Base-by-base conservation (phyloP, 1,140 invertebrate genomes). In the Zaprionus tsacasi region DNA sequence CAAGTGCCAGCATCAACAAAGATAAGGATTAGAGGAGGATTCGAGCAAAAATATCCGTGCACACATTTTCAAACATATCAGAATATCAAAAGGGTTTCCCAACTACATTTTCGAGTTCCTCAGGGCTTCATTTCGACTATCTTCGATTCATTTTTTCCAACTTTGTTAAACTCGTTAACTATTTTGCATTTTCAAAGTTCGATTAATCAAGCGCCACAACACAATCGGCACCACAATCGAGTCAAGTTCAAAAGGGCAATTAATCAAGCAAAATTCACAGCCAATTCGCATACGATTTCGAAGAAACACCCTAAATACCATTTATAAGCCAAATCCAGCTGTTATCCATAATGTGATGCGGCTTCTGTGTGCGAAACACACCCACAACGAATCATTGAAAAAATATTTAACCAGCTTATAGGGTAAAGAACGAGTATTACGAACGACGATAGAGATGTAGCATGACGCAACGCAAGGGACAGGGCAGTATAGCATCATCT, bases 201-300 rank as follows among this genome's bases (percentile, higher is more conserved):
- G 59, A 72, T 59, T 69, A 35, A 76, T 72, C 60, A 82, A 79
- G 70, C 67, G 67, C 64, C 65, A 65, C 48, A 65, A 2, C 21
- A 63, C 73, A 63, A 71, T 82, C 63, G 68, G 76, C 81, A 72
- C 54, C 50, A 38, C 36, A 48, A 69, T 50, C 50, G 36, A 87
- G 66, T 87, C 82, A 88, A 87, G 82, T 79, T 87, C 83, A 83
- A 61, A 40, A 11, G 45, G 36, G 45, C 48, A 57, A 82, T 86
- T 76, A 86, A 86, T 82, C 83, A 87, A 64, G 45, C 36, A 10
- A 54, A 58, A 60, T 45, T 52, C 25, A 13, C 54, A 38, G 63
- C 13, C 52, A 50, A 40, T 59, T 15, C 40, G 48, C 66, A 75
- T 56, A 57, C 58, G 70, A 43, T 68, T 68, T 56, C 58, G 76